Percentiles rank a stretch among this genome's conserved stretches.
These are phyloP conservation scores for Cololabis saira DNA, from an alignment of 2,113 vertebrate species.

Conservation along the genomic window DNA sequence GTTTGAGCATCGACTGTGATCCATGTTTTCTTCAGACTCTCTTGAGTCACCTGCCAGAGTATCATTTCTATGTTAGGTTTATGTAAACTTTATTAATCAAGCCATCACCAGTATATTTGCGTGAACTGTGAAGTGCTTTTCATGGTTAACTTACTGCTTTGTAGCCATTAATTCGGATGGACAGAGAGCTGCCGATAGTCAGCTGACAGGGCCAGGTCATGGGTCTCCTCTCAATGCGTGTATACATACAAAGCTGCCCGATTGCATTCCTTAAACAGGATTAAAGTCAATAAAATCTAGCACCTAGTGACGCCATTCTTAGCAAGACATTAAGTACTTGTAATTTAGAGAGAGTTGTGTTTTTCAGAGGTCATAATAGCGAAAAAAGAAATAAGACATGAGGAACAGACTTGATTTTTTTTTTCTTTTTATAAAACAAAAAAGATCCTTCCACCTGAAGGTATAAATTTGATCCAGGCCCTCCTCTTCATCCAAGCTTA, in stretches of 20 bases:
- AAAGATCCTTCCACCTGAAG: slow-evolving; percentile 84
- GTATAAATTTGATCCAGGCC: slow-evolving; percentile 91
- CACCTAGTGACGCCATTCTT: not conserved
- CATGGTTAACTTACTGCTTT: slow-evolving; percentile 87
- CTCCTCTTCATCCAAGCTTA: slow-evolving; percentile 86
- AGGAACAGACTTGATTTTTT: not conserved
- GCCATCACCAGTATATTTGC: not conserved
- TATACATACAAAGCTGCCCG: slow-evolving; percentile 89
- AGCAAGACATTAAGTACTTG: not conserved
- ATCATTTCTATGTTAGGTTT: not conserved
- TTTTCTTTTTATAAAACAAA: too few relatives aligned
- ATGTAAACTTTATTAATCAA: not conserved
- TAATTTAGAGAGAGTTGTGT: not conserved
- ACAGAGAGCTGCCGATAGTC: slow-evolving; percentile 89
- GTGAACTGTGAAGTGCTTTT: not conserved
- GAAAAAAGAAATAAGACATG: not conserved
- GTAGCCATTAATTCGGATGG: slow-evolving; percentile 92
- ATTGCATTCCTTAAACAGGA: slow-evolving; percentile 85
- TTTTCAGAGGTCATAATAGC: not conserved
- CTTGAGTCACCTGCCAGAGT: slow-evolving; percentile 84
- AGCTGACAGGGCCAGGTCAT: slow-evolving; percentile 89
- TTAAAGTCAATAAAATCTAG: slow-evolving; percentile 3
- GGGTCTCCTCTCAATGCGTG: slow-evolving; percentile 85
- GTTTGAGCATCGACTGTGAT: slow-evolving; percentile 88
- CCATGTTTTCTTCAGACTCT: slow-evolving; percentile 90